These are phyloP conservation scores for Oncorhynchus kisutch DNA, from an alignment of 2,113 vertebrate species.

Conservation along the genomic window DNA sequence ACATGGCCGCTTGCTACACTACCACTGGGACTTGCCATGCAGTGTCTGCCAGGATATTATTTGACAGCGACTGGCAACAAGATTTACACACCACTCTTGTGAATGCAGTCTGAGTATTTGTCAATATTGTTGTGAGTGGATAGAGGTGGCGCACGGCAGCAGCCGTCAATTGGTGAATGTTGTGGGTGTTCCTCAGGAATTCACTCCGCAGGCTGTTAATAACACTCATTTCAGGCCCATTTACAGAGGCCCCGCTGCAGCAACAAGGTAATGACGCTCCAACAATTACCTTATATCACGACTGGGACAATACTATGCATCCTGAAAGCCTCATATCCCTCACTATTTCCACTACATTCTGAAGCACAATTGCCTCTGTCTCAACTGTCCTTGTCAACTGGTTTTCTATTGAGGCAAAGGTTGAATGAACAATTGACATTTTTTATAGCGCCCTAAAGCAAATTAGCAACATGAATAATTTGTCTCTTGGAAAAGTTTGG, in stretches of 20 bases:
- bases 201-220: slow-evolving; percentile 40
- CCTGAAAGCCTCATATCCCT: background rate
- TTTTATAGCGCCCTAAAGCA: no score
- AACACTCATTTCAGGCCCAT: slow-evolving; percentile 22
- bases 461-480: no score
- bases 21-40: no score
- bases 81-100: no score
- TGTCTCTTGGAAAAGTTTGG: no score
- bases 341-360: background rate
- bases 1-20: no score
- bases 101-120: no score
- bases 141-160: slow-evolving; percentile 9
- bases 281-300: slow-evolving; percentile 27
- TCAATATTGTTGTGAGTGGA: background rate
- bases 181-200: slow-evolving; percentile 26
- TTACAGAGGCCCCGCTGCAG: background rate
- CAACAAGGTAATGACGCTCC: slow-evolving; percentile 13
- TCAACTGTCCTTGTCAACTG: background rate
- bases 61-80: no score
- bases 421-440: no score
- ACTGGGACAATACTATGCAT: background rate
- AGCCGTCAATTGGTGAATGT: slow-evolving; percentile 33
- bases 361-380: background rate
- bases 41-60: no score
- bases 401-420: no score